phyloP scores from a whole-genome alignment of 1,140 invertebrate species.

The Drosophila funebris region DNA sequence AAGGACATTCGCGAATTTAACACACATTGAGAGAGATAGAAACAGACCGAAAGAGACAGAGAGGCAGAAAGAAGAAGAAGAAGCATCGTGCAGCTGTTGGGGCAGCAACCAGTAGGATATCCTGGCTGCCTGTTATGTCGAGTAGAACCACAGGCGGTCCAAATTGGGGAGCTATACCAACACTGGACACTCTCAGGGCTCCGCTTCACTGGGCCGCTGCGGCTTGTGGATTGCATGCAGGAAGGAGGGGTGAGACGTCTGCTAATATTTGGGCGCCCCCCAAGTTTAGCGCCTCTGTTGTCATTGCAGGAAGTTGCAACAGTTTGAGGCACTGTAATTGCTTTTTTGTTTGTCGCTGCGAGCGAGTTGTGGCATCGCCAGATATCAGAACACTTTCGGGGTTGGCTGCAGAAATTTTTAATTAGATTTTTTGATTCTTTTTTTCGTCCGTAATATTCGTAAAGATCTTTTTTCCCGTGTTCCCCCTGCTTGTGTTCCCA shows the following conservation, averaged over 20 bases:
- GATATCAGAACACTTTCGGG: neutral
- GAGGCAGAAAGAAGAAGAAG: neutral
- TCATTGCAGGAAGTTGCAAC: constrained; percentile 79
- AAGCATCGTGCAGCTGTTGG: constrained; percentile 22
- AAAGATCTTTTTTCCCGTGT: constrained; percentile 24
- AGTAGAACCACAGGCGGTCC: constrained; percentile 52
- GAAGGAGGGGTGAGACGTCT: neutral
- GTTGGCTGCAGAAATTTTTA: constrained; percentile 72
- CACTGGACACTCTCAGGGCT: too few species aligned
- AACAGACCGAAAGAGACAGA: neutral
- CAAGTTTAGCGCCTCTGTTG: constrained; percentile 76
- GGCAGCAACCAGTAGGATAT: constrained; percentile 66
- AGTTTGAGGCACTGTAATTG: constrained; percentile 80
- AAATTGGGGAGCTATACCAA: constrained; percentile 22
- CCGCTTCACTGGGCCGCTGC: constrained; percentile 29
- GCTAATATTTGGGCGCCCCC: constrained; percentile 63
- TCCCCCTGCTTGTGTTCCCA: neutral
- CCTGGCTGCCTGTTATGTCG: constrained; percentile 72
- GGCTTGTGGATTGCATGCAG: neutral
- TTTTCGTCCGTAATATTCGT: constrained; percentile 49
- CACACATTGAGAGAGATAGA: constrained; percentile 48
- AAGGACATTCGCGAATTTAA: constrained; percentile 83
- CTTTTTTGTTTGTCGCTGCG: constrained; percentile 76
- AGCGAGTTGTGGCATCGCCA: constrained; percentile 13
- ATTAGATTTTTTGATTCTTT: constrained; percentile 74